Conservation (phyloP, 2,888 invertebrate genomes). For the Phasia obesa region DNA sequence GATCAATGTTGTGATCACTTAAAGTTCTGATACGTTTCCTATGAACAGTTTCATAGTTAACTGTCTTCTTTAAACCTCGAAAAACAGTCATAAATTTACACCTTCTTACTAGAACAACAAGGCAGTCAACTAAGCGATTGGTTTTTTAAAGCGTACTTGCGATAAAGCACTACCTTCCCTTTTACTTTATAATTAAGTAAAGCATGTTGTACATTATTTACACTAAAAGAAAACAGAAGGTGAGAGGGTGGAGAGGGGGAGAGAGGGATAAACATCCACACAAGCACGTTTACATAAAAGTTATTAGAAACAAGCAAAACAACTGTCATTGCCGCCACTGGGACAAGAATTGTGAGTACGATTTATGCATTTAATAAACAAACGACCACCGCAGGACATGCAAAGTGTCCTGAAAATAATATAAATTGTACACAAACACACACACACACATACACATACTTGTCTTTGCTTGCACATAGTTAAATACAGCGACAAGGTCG, state of each 20-base stretch:
- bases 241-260: too few species aligned
- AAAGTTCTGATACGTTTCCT: neutral
- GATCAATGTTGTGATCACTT: neutral
- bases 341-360: slow-evolving; percentile 75
- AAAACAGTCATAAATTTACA: slow-evolving; percentile 52
- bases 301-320: slow-evolving; percentile 62
- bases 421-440: slow-evolving; percentile 76
- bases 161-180: slow-evolving; percentile 50
- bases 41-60: neutral
- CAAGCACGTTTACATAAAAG: slow-evolving; percentile 29
- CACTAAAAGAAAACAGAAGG: slow-evolving; percentile 1
- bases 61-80: neutral
- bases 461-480: slow-evolving; percentile 16
- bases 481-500: slow-evolving; percentile 72
- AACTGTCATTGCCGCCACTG: slow-evolving; percentile 79
- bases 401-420: slow-evolving; percentile 76
- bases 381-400: slow-evolving; percentile 81
- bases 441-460: slow-evolving; percentile 42
- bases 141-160: neutral
- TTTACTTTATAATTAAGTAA: slow-evolving; percentile 58
- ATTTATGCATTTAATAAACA: slow-evolving; percentile 80
- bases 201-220: slow-evolving; percentile 65
- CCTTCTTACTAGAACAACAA: slow-evolving; percentile 46
- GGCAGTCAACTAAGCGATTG: neutral
- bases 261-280: neutral